Evolutionary conservation across 92 coral and sea anemone genomes (phyloP).

Genomic region (Bergia puertoricense): DNA sequence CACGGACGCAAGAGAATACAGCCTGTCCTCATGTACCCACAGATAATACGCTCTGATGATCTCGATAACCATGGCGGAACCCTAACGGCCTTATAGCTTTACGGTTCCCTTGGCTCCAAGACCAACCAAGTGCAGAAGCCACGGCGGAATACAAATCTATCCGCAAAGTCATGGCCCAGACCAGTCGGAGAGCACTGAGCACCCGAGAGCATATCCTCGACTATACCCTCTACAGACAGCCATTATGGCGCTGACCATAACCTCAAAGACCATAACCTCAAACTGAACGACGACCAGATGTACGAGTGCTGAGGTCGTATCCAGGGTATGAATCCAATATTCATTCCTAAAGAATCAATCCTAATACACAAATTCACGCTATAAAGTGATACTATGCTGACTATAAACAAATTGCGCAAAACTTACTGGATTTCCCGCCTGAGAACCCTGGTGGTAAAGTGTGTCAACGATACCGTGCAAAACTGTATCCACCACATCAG

Average conservation of each 20-base stretch:
- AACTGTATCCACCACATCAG: too few relatives aligned
- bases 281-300: too few relatives aligned
- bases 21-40: slow-evolving; percentile 31
- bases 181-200: too few relatives aligned
- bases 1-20: background rate
- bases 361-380: too few relatives aligned
- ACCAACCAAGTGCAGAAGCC: background rate
- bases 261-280: background rate
- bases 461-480: too few relatives aligned
- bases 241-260: background rate
- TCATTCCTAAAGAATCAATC: too few relatives aligned
- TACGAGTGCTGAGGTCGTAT: too few relatives aligned
- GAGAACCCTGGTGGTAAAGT: too few relatives aligned
- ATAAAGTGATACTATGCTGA: too few relatives aligned
- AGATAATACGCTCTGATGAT: background rate
- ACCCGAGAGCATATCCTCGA: background rate
- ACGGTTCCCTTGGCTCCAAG: background rate
- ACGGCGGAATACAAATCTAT: background rate
- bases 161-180: background rate
- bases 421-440: too few relatives aligned
- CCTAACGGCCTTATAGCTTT: background rate
- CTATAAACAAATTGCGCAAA: too few relatives aligned
- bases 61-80: slow-evolving; percentile 27
- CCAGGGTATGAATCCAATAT: too few relatives aligned
- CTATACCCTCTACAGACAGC: background rate